Evolutionary conservation across 2,113 vertebrate genomes (phyloP).

Genomic region (Haliaeetus leucogaster): DNA sequence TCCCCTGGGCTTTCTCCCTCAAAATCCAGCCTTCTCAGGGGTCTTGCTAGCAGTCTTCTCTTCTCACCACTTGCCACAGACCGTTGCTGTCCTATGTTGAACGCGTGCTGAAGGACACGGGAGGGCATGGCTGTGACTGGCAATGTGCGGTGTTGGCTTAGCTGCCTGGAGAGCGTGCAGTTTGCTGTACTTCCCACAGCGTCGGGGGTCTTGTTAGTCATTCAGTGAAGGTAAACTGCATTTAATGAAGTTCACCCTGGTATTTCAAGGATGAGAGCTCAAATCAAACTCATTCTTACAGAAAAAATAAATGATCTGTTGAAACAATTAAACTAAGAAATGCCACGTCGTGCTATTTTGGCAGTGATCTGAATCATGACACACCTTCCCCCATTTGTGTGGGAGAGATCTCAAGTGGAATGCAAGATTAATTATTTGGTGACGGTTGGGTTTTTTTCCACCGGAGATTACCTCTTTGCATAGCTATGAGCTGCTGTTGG

Average conservation of each 20-base stretch:
- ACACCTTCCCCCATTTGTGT: slow-evolving; percentile 43
- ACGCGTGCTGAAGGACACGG: fast-evolving
- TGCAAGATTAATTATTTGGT: slow-evolving; percentile 28
- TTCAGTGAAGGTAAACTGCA: neutral
- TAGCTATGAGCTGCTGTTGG: neutral
- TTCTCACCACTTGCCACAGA: neutral
- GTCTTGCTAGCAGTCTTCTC: neutral
- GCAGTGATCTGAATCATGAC: slow-evolving; percentile 28
- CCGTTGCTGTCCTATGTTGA: neutral
- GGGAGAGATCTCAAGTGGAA: slow-evolving; percentile 46
- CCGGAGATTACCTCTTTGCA: neutral
- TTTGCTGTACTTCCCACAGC: neutral
- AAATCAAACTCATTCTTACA: neutral
- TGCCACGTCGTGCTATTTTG: neutral
- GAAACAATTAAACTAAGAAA: slow-evolving; percentile 32
- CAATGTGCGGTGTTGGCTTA: neutral
- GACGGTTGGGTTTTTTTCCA: neutral
- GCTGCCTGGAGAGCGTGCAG: neutral
- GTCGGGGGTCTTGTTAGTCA: neutral
- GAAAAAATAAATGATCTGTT: neutral
- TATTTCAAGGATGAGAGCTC: slow-evolving; percentile 3
- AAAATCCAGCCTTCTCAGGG: neutral
- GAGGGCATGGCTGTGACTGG: neutral
- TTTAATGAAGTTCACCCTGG: neutral
- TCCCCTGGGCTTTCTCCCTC: neutral